Evolutionary conservation across 2,888 invertebrate genomes (phyloP).

Genomic region (Seira sanloemensis): DNA sequence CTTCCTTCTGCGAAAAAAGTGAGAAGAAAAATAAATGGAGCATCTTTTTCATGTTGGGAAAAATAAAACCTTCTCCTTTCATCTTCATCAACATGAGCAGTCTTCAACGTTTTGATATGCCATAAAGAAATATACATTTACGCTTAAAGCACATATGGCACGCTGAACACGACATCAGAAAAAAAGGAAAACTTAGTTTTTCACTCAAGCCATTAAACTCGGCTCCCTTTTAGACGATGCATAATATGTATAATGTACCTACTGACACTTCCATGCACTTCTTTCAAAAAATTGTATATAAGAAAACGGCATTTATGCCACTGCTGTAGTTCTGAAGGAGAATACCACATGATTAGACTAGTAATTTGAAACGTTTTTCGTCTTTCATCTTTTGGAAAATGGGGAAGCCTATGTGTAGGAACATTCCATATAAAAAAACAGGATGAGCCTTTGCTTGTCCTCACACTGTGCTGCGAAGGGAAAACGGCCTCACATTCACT

Average conservation of each 20-base stretch:
- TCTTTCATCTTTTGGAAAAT: conserved; percentile 1
- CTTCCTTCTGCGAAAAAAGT: conserved; percentile 1
- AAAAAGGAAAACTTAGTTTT: conserved; percentile 12
- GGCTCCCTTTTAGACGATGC: neutral
- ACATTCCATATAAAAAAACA: too few relatives aligned
- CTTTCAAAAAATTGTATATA: too few relatives aligned
- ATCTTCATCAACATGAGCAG: conserved; percentile 18
- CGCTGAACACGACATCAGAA: conserved; percentile 7
- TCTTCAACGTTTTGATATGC: neutral
- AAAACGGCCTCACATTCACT: too few relatives aligned
- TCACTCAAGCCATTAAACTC: conserved; percentile 1
- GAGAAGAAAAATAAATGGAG: conserved; percentile 30
- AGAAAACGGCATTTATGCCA: too few relatives aligned
- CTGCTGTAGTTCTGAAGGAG: neutral
- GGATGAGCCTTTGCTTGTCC: too few relatives aligned
- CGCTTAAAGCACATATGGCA: conserved; percentile 19
- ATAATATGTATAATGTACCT: neutral
- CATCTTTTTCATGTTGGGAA: conserved; percentile 15
- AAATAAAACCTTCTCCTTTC: conserved; percentile 22
- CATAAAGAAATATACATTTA: conserved; percentile 8
- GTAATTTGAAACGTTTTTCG: conserved; percentile 28
- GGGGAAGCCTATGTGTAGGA: conserved; percentile 1
- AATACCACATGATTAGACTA: conserved; percentile 31
- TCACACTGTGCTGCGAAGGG: too few relatives aligned
- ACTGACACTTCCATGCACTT: neutral